These are phyloP conservation scores for Champsocephalus esox DNA, from an alignment of 2,797 vertebrate species.

Conservation along the genomic window DNA sequence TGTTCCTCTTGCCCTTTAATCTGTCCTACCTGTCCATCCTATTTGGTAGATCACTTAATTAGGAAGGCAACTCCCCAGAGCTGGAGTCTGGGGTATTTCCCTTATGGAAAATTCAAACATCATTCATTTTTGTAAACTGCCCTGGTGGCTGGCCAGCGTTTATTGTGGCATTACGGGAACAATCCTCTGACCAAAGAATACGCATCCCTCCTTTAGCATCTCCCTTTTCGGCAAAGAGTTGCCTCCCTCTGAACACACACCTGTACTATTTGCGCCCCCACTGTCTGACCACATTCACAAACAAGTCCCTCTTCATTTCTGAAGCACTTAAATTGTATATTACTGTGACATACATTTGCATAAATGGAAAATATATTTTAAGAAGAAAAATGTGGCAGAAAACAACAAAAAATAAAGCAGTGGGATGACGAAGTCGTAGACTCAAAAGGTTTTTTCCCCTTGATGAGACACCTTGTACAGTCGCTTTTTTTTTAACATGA, in stretches of 20 bases:
- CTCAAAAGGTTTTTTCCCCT: conserved; percentile 65
- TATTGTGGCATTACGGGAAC: conserved; percentile 77
- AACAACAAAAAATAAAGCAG: conserved; percentile 65
- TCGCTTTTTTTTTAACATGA: conserved; percentile 62
- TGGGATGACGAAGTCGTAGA: conserved; percentile 64
- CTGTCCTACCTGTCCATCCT: conserved; percentile 60
- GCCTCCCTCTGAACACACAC: conserved; percentile 50
- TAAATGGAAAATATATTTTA: conserved; percentile 88
- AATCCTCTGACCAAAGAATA: conserved; percentile 85
- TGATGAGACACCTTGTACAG: conserved; percentile 78
- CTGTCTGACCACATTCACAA: conserved; percentile 62
- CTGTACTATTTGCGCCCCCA: conserved; percentile 40
- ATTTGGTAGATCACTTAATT: conserved; percentile 54
- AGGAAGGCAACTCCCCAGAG: conserved; percentile 67
- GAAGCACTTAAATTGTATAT: conserved; percentile 89
- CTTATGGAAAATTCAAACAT: conserved; percentile 52
- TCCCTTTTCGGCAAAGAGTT: conserved; percentile 61
- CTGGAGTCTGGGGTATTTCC: conserved; percentile 54
- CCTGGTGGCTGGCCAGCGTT: conserved; percentile 71
- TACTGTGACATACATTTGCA: conserved; percentile 87
- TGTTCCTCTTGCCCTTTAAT: conserved; percentile 65
- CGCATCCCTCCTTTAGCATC: conserved; percentile 58
- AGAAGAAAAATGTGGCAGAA: conserved; percentile 81
- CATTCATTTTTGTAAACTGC: conserved; percentile 65
- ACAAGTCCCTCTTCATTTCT: conserved; percentile 70